Conservation (phyloP, 2,797 vertebrate species). For the Paguma larvata region DNA sequence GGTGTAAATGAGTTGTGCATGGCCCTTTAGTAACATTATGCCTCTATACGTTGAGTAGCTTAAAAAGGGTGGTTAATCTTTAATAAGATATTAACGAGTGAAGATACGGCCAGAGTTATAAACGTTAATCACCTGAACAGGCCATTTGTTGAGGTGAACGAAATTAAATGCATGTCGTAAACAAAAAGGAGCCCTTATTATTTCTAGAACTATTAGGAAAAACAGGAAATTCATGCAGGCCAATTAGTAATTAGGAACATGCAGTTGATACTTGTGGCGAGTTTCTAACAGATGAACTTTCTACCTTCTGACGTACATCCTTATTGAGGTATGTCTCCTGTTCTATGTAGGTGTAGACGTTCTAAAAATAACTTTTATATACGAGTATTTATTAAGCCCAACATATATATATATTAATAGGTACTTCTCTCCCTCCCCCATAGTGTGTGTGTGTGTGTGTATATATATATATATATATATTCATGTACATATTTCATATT, state of each 20-base stretch:
- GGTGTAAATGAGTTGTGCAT: neutral
- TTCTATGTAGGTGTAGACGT: neutral
- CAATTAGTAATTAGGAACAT: constrained; percentile 39
- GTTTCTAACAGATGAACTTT: constrained; percentile 53
- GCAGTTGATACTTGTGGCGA: neutral
- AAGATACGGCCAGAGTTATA: constrained; percentile 46
- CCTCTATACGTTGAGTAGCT: neutral
- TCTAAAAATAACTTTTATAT: neutral
- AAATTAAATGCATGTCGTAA: constrained; percentile 51
- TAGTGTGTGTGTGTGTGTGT: neutral
- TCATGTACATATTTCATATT: neutral
- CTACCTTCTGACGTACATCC: constrained; percentile 24
- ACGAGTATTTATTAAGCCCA: neutral
- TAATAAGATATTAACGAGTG: constrained; percentile 65
- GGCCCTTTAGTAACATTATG: neutral
- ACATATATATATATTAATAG: neutral
- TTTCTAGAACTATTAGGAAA: constrained; percentile 49
- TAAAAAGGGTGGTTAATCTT: constrained; percentile 62
- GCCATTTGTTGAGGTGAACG: neutral
- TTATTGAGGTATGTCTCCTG: neutral
- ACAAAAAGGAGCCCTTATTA: constrained; percentile 61
- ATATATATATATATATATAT: neutral
- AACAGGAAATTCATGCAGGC: constrained; percentile 34
- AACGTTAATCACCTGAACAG: constrained; percentile 56
- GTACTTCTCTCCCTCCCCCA: neutral